A percentile compares a stretch with the other conserved stretches of the same genome.
Evolutionary conservation across 2,113 vertebrate genomes (phyloP).

Genomic region (Promerops cafer): DNA sequence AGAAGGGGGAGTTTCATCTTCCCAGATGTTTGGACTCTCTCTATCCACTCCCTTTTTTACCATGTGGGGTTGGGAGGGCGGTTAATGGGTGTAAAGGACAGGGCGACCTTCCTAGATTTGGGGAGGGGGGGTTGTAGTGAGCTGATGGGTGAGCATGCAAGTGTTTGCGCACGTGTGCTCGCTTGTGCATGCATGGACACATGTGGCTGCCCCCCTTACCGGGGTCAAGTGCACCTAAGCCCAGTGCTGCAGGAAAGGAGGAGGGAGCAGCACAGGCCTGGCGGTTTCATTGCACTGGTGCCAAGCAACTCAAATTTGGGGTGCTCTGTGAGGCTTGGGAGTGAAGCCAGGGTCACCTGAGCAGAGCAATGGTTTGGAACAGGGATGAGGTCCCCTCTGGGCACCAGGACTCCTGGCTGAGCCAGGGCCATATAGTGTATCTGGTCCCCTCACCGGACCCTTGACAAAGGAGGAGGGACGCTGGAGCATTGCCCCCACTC

Average conservation of each 20-base stretch:
- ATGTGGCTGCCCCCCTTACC: neutral
- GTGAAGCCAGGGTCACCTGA: neutral
- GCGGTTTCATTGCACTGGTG: neutral
- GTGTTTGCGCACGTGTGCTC: neutral
- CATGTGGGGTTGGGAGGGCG: neutral
- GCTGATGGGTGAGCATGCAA: neutral
- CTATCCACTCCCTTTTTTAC: neutral
- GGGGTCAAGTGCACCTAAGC: neutral
- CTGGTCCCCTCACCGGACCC: neutral
- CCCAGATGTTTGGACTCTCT: neutral
- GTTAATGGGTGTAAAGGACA: constrained; percentile 19
- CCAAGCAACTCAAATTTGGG: neutral
- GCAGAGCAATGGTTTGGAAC: neutral
- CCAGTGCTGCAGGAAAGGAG: neutral
- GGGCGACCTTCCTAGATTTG: neutral
- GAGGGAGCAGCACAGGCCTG: neutral
- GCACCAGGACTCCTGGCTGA: neutral
- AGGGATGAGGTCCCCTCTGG: neutral
- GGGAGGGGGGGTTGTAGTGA: neutral
- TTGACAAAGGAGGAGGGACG: too few species aligned
- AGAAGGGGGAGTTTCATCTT: neutral
- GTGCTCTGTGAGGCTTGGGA: neutral
- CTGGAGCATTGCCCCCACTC: neutral
- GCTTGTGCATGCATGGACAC: neutral
- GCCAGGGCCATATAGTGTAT: rapidly evolving